Base-by-base conservation (phyloP, 2,888 invertebrate species). In the Seira ritae region DNA sequence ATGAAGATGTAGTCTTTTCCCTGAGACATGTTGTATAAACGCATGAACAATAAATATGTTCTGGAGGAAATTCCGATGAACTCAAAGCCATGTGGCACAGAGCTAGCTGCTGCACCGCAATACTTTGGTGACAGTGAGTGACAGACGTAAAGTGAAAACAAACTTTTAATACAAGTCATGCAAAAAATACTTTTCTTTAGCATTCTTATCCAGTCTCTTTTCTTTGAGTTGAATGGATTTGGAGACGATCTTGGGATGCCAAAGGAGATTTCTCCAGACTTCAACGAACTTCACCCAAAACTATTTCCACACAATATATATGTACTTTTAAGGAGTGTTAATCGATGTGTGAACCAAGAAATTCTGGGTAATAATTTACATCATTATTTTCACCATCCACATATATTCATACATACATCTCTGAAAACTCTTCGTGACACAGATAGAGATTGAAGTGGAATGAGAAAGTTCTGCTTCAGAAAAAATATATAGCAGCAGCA, bases 141-240 rank as follows among this genome's bases (percentile, higher is more conserved):
- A 50, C 50, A 50, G 50, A 50, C 50, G 15, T 50, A 50, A 50
- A 50, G 50, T 50, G 50, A 50, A n/a, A 50, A 50, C 50, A 50
- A 50, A 50, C 50, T 50, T 50, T 50, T 50, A 50, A 50, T 50
- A 50, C 50, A 50, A 50, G 50, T 3, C 50, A 8, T 50, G 2
- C 50, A 50, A 50, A n/a, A n/a, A 50, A 15, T 8, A 50, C 50
- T 50, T 50, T 50, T 8, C 2, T 4, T 8, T 2, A 31, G 31
- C 31, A 31, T 31, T 31, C 50, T 50, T 50, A 12, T n/a, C 1
- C 50, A 50, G 6, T 15, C 50, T 50, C 17, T 3, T n/a, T 50
- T 50, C 50, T n/a, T 50, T 31, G 6, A n/a, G 15, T 50, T 8
- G 50, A 50, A 50, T 31, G 12, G 12, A n/a, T n/a, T n/a, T 50